phyloP scores from a whole-genome alignment of 2,113 vertebrate species.

The Menidia beryllina region DNA sequence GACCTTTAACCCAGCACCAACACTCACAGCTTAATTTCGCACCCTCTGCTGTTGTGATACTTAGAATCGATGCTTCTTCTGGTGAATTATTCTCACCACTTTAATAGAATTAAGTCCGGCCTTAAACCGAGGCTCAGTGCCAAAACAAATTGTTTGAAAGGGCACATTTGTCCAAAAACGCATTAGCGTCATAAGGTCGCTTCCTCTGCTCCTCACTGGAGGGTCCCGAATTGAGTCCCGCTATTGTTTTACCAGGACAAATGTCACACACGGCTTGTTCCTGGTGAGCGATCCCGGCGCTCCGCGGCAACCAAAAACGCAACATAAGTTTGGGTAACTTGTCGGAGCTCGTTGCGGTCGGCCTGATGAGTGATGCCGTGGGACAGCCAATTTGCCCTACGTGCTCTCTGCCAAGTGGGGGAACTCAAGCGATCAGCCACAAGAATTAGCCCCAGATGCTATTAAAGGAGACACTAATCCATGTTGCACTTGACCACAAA shows the following conservation, averaged over 20 bases:
- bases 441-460: constrained; percentile 70
- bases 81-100: neutral
- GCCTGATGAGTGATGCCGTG: constrained; percentile 48
- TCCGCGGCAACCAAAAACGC: constrained; percentile 2
- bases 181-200: too few relatives aligned
- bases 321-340: constrained; percentile 31
- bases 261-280: constrained; percentile 10
- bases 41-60: neutral
- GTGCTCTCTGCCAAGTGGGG: constrained; percentile 58
- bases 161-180: too few relatives aligned
- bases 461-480: constrained; percentile 78
- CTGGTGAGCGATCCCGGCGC: neutral
- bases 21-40: neutral
- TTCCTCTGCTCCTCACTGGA: neutral
- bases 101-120: neutral
- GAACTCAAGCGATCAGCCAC: constrained; percentile 63
- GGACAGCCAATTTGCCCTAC: constrained; percentile 55
- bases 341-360: constrained; percentile 33
- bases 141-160: too few relatives aligned
- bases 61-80: neutral
- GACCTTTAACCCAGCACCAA: neutral
- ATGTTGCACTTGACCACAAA: constrained; percentile 69
- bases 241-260: constrained; percentile 17
- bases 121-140: neutral
- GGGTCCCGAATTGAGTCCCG: constrained; percentile 1